Base-by-base conservation (phyloP, 2,797 vertebrate species). In the Pogoniulus pusillus region DNA sequence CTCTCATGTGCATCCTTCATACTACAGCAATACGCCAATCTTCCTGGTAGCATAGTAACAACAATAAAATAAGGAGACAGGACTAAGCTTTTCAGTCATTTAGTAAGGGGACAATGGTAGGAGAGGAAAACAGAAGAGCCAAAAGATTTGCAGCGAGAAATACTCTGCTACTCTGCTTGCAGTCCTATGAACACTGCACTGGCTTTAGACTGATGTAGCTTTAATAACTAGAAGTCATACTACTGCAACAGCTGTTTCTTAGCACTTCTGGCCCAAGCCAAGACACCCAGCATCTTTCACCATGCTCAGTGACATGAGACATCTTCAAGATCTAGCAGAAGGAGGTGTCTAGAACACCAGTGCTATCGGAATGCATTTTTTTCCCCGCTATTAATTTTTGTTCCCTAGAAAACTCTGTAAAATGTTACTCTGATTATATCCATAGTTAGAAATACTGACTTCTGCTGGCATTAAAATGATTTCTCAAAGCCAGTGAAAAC, bases 401-500 rank as follows among this genome's bases (percentile, higher is more conserved):
- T 39, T 64, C 78, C 71, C 34, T 53, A 47, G 85, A 91, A 83
- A 78, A 24, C 37, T 75, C 51, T 66, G 41, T 69, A 70, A 89
- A 83, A 57, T 7, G 35, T 65, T 53, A 66, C 45, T 70, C 57
- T 82, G 88, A 74, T 82, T 76, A 65, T 32, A 91, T 77, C 41
- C 20, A 65, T 83, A 76, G 83, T 66, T 41, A 80, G 54, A 88
- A 90, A 60, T 10, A 77, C 41, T 69, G 64, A 66, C 26, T 94
- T 86, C 43, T 86, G 39, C 39, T 94, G 90, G 92, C 75, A 82
- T 84, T 71, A 59, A 74, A 95, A 68, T 2, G 80, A 37, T 8
- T 41, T 55, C 10, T 77, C 68, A 84, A 91, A 89, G 91, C 91
- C 91, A 94, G 68, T 24, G 37, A 75, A 79, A 91, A 22, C 11